Conservation (phyloP, 2,797 vertebrate genomes). For the Lagocephalus sceleratus region DNA sequence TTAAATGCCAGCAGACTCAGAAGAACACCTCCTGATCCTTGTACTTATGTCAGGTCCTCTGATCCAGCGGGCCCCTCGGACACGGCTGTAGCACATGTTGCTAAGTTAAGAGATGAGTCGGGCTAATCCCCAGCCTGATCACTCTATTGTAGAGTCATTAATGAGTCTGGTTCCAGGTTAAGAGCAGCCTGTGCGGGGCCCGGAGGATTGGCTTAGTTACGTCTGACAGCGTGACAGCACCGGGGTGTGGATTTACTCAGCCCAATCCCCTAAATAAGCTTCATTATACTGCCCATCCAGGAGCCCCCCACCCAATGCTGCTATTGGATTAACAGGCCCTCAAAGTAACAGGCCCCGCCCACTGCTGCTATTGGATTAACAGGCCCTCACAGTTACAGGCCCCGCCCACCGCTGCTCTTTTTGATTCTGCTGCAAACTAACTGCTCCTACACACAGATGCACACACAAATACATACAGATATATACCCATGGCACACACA, state of each 20-base stretch:
- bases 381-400: conserved; percentile 51
- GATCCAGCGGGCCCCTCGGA: conserved; percentile 29
- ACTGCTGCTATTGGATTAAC: conserved; percentile 65
- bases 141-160: conserved; percentile 67
- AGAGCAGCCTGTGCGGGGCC: conserved; percentile 53
- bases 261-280: conserved; percentile 74
- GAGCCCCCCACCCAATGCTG: conserved; percentile 42
- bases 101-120: conserved; percentile 73
- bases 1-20: not conserved
- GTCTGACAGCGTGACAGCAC: conserved; percentile 44
- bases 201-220: conserved; percentile 66
- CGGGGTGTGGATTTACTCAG: conserved; percentile 68
- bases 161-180: conserved; percentile 67
- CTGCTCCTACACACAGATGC: too few relatives aligned
- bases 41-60: conserved; percentile 38
- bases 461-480: too few relatives aligned
- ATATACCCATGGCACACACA: too few relatives aligned
- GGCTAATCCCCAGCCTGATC: conserved; percentile 72
- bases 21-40: conserved; percentile 36
- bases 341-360: conserved; percentile 48
- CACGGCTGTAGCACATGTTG: conserved; percentile 62
- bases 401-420: conserved; percentile 58
- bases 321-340: conserved; percentile 62
- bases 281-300: conserved; percentile 69
- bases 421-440: conserved; percentile 54